Conservation (phyloP, 2,797 vertebrate genomes). For the Gambelia wislizenii region DNA sequence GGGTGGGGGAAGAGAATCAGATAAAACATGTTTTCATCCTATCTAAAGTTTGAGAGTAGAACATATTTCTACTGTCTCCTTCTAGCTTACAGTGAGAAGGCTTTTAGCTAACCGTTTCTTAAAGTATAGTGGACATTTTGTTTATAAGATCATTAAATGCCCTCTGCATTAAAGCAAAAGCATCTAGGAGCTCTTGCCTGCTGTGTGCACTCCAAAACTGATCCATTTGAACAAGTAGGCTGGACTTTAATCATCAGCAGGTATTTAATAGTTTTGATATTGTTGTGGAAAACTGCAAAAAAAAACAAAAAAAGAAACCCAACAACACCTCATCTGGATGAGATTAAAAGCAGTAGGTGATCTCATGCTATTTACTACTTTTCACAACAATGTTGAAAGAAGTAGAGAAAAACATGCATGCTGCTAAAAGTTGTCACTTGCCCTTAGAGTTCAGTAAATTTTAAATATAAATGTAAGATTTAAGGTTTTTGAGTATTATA, state of each 20-base stretch:
- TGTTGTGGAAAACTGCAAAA: constrained; percentile 31
- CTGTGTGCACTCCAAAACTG: constrained; percentile 16
- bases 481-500: not conserved
- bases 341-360: constrained; percentile 40
- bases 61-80: not conserved
- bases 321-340: constrained; percentile 51
- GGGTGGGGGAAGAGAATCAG: not conserved
- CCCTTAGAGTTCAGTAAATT: no score
- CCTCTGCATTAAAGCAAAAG: constrained; percentile 23
- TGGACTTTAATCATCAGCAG: constrained; percentile 41
- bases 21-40: not conserved
- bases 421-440: constrained; percentile 6
- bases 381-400: constrained; percentile 34
- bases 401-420: not conserved
- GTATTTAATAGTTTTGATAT: constrained; percentile 53
- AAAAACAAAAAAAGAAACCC: no score
- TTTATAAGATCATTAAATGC: constrained; percentile 10
- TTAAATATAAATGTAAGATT: not conserved
- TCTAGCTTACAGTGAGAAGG: not conserved
- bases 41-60: not conserved
- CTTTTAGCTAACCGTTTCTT: constrained; percentile 24
- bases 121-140: constrained; percentile 23
- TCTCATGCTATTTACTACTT: constrained; percentile 38
- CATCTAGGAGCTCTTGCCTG: constrained; percentile 11
- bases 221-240: constrained; percentile 56